Evolutionary conservation across 2,888 invertebrate genomes (phyloP).

Genomic region (Nemapogon koenigi): DNA sequence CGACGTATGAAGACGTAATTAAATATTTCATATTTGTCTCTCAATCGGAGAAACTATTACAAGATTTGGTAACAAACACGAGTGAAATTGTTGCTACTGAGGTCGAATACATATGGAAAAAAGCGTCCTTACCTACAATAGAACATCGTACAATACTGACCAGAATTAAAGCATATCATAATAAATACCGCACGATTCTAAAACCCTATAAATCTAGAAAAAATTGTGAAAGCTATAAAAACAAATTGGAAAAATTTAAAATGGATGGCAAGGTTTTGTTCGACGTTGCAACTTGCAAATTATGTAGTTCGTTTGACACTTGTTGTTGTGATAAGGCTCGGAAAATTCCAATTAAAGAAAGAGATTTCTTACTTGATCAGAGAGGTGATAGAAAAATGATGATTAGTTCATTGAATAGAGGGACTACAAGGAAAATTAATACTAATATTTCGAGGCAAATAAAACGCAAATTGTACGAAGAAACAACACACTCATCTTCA

Average conservation of each 20-base stretch:
- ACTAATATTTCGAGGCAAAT: not conserved
- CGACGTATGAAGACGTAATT: not conserved
- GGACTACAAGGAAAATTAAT: conserved; percentile 4
- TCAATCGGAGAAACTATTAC: too few species aligned
- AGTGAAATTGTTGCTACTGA: not conserved
- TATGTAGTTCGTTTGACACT: not conserved
- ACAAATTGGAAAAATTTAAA: not conserved
- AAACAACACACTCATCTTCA: conserved; percentile 3
- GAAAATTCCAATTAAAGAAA: conserved; percentile 2
- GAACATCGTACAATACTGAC: not conserved
- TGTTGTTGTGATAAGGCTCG: not conserved
- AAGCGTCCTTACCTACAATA: not conserved
- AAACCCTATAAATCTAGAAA: not conserved
- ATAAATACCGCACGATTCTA: not conserved
- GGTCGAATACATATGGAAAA: not conserved
- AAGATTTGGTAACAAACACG: not conserved
- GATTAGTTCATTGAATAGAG: not conserved
- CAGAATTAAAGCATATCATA: not conserved
- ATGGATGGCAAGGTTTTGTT: not conserved
- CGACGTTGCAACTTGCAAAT: not conserved
- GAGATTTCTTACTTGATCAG: conserved; percentile 8
- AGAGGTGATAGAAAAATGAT: conserved; percentile 9
- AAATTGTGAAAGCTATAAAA: not conserved
- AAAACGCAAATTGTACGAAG: conserved; percentile 7
- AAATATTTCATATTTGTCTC: not conserved